Conservation (phyloP, 1,140 invertebrate species). For the Pristionchus pacificus region DNA sequence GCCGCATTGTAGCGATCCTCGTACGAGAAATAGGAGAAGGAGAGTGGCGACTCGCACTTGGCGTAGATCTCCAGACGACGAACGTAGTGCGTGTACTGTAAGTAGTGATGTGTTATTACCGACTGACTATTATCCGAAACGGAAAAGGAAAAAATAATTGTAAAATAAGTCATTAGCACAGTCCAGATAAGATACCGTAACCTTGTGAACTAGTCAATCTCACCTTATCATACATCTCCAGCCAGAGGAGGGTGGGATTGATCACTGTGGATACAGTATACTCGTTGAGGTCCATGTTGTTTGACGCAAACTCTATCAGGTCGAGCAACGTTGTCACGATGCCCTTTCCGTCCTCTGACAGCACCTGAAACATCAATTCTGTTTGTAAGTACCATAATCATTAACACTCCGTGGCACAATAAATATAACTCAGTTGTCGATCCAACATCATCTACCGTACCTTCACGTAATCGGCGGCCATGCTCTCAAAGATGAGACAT, state of each 20-base stretch:
- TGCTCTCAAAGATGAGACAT: conserved; percentile 27
- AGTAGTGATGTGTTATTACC: not conserved
- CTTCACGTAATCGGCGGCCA: conserved; percentile 23
- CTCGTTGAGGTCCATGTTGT: conserved; percentile 10
- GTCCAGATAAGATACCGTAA: not conserved
- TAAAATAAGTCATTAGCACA: not conserved
- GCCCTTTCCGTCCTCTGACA: not conserved
- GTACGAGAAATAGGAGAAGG: not conserved
- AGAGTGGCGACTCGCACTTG: not conserved
- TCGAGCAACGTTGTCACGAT: conserved; percentile 15
- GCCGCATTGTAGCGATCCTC: not conserved
- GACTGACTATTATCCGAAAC: no score
- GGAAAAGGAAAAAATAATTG: no score
- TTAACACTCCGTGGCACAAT: no score
- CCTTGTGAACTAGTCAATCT: not conserved
- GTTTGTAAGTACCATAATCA: no score
- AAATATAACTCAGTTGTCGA: no score
- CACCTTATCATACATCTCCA: conserved; percentile 75
- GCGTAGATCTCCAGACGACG: not conserved
- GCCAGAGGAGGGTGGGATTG: conserved; percentile 71
- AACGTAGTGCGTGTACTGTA: not conserved
- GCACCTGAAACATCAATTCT: not conserved
- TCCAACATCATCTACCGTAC: no score
- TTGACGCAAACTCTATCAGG: conserved; percentile 9
- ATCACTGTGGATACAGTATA: conserved; percentile 69